phyloP scores from a whole-genome alignment of 2,888 invertebrate genomes.

The Magallana nippona region DNA sequence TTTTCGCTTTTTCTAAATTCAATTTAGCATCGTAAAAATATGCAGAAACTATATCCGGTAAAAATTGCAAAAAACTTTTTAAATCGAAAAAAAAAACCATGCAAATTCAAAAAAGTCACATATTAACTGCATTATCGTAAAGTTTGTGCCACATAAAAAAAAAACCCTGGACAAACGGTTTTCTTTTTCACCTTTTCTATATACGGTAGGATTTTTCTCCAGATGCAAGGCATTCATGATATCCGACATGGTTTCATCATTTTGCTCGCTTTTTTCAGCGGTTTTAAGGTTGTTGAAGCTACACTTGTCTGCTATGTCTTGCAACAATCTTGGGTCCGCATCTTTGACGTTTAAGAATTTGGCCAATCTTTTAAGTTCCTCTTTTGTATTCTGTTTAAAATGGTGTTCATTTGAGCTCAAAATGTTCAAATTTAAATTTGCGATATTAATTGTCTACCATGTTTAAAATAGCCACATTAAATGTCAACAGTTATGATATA shows the following conservation, averaged over 20 bases:
- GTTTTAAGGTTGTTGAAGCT: background rate
- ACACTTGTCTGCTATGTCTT: background rate
- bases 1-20: too few species aligned
- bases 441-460: too few species aligned
- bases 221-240: background rate
- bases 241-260: background rate
- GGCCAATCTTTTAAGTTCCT: background rate
- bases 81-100: too few species aligned
- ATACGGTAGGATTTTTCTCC: background rate
- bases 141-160: background rate
- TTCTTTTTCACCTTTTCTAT: background rate
- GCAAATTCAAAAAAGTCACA: too few species aligned
- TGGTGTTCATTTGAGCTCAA: too few species aligned
- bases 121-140: too few species aligned
- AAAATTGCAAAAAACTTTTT: too few species aligned
- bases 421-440: too few species aligned
- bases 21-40: too few species aligned
- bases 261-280: background rate
- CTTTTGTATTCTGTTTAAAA: background rate
- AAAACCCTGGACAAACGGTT: background rate
- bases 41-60: too few species aligned
- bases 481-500: too few species aligned
- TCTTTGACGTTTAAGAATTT: background rate
- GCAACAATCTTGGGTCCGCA: background rate
- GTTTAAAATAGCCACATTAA: too few species aligned